Evolutionary conservation across 2,797 vertebrate species (phyloP).

Genomic region (Anisognathus igniventris): DNA sequence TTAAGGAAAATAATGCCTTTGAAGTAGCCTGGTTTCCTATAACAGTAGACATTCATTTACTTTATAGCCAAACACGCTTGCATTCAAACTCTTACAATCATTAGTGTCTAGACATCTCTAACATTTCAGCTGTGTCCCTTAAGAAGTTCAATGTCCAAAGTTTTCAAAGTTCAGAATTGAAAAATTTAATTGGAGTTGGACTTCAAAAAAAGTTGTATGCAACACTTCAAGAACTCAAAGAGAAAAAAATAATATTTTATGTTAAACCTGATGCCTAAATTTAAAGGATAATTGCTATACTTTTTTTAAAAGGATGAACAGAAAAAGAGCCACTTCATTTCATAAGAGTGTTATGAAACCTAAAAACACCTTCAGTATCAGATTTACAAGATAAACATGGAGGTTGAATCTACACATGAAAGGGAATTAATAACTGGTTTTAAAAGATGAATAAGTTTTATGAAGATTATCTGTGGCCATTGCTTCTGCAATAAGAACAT

Average conservation of each 20-base stretch:
- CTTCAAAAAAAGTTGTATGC: neutral
- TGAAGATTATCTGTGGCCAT: neutral
- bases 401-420: accelerated
- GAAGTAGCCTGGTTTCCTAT: neutral
- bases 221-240: neutral
- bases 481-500: neutral
- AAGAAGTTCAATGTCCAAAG: neutral
- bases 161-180: neutral
- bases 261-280: neutral
- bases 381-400: neutral
- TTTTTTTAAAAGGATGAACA: neutral
- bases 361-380: neutral
- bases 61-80: neutral
- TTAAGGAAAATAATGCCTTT: neutral
- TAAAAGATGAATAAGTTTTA: neutral
- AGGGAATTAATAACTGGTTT: neutral
- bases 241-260: neutral
- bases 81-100: neutral
- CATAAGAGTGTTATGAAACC: neutral
- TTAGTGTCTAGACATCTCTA: neutral
- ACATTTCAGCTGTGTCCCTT: neutral
- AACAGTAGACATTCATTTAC: neutral
- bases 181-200: neutral
- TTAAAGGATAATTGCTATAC: neutral
- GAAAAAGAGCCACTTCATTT: neutral